These are phyloP conservation scores for Amiota minor DNA, from an alignment of 2,888 invertebrate species.

Conservation along the genomic window DNA sequence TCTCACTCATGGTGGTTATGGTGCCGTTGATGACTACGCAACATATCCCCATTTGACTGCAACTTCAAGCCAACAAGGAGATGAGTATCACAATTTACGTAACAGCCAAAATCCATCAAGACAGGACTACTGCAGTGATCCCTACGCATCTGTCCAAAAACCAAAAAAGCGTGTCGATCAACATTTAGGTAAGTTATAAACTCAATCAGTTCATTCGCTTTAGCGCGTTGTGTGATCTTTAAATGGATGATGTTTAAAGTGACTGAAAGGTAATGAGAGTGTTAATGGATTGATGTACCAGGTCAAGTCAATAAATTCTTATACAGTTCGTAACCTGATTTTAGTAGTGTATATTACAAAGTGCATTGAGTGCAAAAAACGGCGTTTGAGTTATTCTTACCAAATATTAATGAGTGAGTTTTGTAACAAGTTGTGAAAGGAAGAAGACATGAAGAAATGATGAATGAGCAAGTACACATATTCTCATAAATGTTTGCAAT, in stretches of 20 bases:
- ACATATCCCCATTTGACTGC: conserved; percentile 86
- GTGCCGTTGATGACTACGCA: conserved; percentile 87
- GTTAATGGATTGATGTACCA: no score
- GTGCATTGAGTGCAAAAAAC: no score
- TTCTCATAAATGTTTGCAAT: no score
- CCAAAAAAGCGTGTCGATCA: conserved; percentile 90
- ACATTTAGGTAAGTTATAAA: conserved; percentile 85
- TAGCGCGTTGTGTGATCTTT: neutral
- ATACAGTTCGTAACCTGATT: no score
- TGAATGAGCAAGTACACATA: no score
- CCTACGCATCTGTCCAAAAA: conserved; percentile 91
- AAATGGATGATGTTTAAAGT: neutral
- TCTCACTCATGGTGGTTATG: conserved; percentile 86
- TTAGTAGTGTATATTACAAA: no score
- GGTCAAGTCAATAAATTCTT: no score
- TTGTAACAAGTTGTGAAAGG: no score
- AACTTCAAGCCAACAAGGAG: conserved; percentile 79
- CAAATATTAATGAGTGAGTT: no score
- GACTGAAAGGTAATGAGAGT: neutral
- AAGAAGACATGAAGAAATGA: no score
- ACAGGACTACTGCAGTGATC: conserved; percentile 90
- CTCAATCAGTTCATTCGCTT: neutral
- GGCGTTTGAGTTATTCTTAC: no score
- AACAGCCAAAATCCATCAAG: conserved; percentile 87
- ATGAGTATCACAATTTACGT: conserved; percentile 82